Base-by-base conservation (phyloP, 2,797 vertebrate species). In the Remorina albescens region DNA sequence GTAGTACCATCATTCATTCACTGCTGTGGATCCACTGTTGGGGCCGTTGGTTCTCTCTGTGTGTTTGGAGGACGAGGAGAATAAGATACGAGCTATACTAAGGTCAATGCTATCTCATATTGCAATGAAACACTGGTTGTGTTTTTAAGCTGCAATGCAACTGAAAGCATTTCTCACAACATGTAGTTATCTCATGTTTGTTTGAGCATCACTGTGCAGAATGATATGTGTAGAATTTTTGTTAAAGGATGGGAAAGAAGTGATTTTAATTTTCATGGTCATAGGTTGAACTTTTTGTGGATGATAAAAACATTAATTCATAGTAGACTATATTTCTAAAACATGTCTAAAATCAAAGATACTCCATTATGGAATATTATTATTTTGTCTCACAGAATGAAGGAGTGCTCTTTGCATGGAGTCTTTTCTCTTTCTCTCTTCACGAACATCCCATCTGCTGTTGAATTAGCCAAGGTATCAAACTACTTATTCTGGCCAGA, bases 401-500 rank as follows among this genome's bases (percentile, higher is more conserved):
- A 95, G 78, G 94, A 95, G 61, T 94, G 95, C 71, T 96, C 96
- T 57, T 92, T 95, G 84, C 94, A 96, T 78, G 96, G 96, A 63
- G 84, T 95, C 67, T 96, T 97, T 81, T 95, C 96, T 2, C 76
- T 93, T 74, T 96, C 95, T 28, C 95, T 96, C 80, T 95, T 97
- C 83, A 92, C 91, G 47, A 94, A 93, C 67, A 93, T 97, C 81
- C 97, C 97, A 13, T 95, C 94, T 69, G 93, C 95, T 61, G 95
- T 96, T 36, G 95, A 98, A 80, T 93, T 98, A 91, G 95, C 96
- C 64, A 97, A 97, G 96, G 97, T 97, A 92, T 34, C 5, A 30
- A 36, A 63, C 13, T 36, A 16, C 34, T 69, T 44, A 25, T 47
- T 68, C n/a, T 44, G 28, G 18, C 53, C 2, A 6, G 28, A 9